A percentile compares a stretch with the other conserved stretches of the same genome.
phyloP scores from a whole-genome alignment of 2,888 invertebrate species.

The Calameuta pallipes region DNA sequence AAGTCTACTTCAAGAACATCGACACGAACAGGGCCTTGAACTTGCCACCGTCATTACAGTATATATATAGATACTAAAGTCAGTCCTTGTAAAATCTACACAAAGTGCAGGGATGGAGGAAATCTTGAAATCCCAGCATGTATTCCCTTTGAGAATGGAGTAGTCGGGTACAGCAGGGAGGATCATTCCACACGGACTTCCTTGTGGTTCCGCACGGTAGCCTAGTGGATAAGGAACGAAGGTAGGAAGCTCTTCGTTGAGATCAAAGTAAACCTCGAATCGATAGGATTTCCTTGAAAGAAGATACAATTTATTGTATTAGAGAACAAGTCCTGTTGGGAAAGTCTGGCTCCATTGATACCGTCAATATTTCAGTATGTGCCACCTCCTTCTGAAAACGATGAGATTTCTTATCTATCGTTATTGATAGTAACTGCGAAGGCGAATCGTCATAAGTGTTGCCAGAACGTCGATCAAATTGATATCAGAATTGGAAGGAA shows the following conservation, averaged over 20 bases:
- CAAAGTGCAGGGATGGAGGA: background rate
- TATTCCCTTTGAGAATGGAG: background rate
- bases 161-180: background rate
- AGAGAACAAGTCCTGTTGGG: background rate
- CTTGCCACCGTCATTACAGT: background rate
- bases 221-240: background rate
- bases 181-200: background rate
- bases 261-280: slow-evolving; percentile 48
- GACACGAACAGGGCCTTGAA: background rate
- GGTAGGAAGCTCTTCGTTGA: slow-evolving; percentile 28
- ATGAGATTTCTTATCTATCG: background rate
- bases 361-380: background rate
- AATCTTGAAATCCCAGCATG: background rate
- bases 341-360: background rate
- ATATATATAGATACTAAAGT: background rate
- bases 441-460: background rate
- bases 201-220: background rate
- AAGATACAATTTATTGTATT: slow-evolving; percentile 46
- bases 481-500: background rate
- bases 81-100: background rate
- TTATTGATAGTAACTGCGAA: background rate
- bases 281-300: slow-evolving; percentile 40
- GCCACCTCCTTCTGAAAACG: background rate
- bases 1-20: background rate
- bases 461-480: background rate